Base-by-base conservation (phyloP, 2,113 vertebrate species). In the Chrysemys picta region DNA sequence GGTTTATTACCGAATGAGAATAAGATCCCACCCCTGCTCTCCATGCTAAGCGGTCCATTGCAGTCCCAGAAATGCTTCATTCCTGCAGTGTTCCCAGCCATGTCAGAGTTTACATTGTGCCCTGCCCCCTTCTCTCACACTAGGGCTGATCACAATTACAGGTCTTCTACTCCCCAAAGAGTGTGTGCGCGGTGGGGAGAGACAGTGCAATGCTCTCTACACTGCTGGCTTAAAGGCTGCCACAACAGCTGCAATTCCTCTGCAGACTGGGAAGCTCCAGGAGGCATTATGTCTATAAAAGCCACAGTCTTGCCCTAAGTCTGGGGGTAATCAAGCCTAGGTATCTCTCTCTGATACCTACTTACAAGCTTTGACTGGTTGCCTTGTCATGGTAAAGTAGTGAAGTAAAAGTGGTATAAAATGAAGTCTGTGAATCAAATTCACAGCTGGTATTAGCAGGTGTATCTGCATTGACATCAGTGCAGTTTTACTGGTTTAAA, bases 141-240 rank as follows among this genome's bases (percentile, higher is more conserved):
- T 38, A 21, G 65, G 65, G 65, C n/a, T 72, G 65, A 72, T 9
- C n/a, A 38, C 35, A 72, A 10, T 72, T 72, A 72, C 19, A 72
- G 65, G 9, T 38, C 65, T 72, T 72, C 8, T 38, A 10, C 9
- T 82, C 82, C 38, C 57, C 69, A 72, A 84, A 81, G 52, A 65
- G 22, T 57, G 35, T 50, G 25, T 84, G 47, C 4, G 25, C 5
- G 2, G 16, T 8, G 17, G n/a, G 19, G 38, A 25, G 8, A 82
- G 0, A 0, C 6, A 85, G 31, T 13, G 42, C 19, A 90, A 84
- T 24, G 49, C 16, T 21, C 56, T 56, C 35, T 2, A 1, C 82
- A 56, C 65, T 1, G 11, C 17, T n/a, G 75, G 62, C 22, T 8
- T 50, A 45, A 6, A 88, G 35, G 82, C 7, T 12, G 17, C 42